These are phyloP conservation scores for Leptosomus discolor DNA, from an alignment of 2,113 vertebrate genomes.

Conservation along the genomic window DNA sequence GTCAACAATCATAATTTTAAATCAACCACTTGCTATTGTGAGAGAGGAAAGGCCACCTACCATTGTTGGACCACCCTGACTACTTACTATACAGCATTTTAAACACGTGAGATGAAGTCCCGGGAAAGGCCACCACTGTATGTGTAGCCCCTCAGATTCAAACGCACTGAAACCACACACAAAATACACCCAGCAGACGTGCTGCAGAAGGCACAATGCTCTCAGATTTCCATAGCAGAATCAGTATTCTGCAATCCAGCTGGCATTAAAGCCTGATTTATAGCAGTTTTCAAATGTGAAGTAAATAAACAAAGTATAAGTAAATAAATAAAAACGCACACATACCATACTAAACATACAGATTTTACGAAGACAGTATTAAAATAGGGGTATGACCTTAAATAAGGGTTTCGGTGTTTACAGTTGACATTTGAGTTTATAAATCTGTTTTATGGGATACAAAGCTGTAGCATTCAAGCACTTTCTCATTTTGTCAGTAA, in stretches of 20 bases:
- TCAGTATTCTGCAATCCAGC: not conserved
- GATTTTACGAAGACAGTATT: not conserved
- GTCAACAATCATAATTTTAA: constrained; percentile 33
- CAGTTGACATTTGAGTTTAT: not conserved
- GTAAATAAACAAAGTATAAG: not conserved
- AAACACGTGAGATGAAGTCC: not conserved
- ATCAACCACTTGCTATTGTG: not conserved
- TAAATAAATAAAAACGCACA: not conserved
- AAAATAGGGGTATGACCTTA: not conserved
- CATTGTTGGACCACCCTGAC: not conserved
- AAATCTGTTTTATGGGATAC: not conserved
- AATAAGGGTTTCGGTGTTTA: not conserved
- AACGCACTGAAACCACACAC: not conserved
- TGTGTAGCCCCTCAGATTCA: not conserved
- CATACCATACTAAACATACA: not conserved
- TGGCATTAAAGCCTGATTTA: not conserved
- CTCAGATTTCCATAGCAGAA: not conserved
- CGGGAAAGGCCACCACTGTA: not conserved
- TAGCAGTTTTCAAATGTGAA: not conserved
- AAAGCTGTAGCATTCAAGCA: not conserved
- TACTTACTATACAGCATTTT: not conserved
- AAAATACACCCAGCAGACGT: not conserved
- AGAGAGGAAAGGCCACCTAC: not conserved
- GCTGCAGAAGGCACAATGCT: not conserved
- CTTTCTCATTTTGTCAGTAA: not conserved